Conservation (phyloP, 1,140 invertebrate genomes). For the Venturia canescens region DNA sequence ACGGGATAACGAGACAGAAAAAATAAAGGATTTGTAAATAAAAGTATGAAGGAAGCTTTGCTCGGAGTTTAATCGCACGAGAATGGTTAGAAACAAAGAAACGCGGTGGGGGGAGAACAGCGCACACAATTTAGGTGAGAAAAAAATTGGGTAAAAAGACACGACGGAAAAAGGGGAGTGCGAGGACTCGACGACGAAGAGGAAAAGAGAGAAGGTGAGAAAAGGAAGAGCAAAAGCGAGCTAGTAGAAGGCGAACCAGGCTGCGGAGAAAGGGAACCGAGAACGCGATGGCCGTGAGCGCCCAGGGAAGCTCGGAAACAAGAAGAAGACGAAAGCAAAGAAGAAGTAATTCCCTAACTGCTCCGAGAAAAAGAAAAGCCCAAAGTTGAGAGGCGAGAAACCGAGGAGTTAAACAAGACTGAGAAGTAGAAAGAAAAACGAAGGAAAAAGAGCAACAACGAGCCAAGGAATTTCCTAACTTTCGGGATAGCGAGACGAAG, state of each 20-base stretch:
- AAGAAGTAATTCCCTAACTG: not conserved
- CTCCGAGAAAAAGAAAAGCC: not conserved
- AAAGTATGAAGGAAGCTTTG: not conserved
- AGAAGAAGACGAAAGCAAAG: conserved; percentile 24
- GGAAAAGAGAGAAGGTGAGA: not conserved
- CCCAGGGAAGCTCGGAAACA: not conserved
- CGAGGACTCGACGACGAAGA: not conserved
- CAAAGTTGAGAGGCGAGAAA: not conserved
- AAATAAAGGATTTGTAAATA: conserved; percentile 10
- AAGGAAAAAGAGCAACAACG: conserved; percentile 1
- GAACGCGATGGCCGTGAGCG: conserved; percentile 41
- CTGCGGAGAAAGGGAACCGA: conserved; percentile 19
- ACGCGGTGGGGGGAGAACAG: not conserved
- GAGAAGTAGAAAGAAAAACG: conserved; percentile 35
- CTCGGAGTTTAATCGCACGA: not conserved
- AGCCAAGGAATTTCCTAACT: not conserved
- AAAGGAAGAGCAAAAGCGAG: conserved; percentile 24
- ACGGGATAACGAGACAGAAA: conserved; percentile 13
- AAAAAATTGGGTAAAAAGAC: not conserved
- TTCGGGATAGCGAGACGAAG: not conserved
- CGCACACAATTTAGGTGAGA: conserved; percentile 3
- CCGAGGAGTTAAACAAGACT: not conserved
- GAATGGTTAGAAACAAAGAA: conserved; percentile 20
- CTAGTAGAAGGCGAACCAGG: conserved; percentile 27
- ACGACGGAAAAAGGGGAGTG: not conserved